phyloP scores from a whole-genome alignment of 35 echinoderm and acorn worm species.

The Lytechinus variegatus region DNA sequence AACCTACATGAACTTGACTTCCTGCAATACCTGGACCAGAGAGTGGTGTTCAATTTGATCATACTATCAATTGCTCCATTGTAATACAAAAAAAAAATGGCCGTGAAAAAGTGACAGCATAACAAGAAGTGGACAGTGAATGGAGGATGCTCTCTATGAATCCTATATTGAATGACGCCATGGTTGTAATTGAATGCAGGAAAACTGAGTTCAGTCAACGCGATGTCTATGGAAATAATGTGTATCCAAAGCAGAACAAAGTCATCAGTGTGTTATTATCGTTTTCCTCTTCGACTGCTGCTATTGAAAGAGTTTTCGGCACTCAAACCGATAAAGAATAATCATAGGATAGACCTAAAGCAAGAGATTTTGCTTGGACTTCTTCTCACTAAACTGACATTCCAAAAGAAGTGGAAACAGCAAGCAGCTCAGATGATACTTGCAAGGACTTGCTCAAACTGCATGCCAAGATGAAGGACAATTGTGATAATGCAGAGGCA shows the following conservation, averaged over 20 bases:
- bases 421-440: slow-evolving; percentile 35
- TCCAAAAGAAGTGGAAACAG: not conserved
- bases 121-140: slow-evolving; percentile 40
- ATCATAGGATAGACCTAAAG: slow-evolving; percentile 39
- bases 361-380: slow-evolving; percentile 53
- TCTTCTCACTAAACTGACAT: slow-evolving; percentile 24
- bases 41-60: slow-evolving; percentile 35
- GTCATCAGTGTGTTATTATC: slow-evolving; percentile 11
- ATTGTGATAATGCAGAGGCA: slow-evolving; percentile 50
- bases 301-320: slow-evolving; percentile 51
- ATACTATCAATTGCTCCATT: slow-evolving; percentile 46
- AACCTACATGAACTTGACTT: too few species aligned
- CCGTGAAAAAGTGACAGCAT: slow-evolving; percentile 23
- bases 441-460: not conserved
- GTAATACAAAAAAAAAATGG: not conserved
- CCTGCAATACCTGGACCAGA: slow-evolving; percentile 14
- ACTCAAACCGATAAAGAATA: slow-evolving; percentile 58
- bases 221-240: not conserved
- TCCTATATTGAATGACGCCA: not conserved
- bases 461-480: slow-evolving; percentile 41
- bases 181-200: slow-evolving; percentile 43
- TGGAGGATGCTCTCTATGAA: slow-evolving; percentile 49
- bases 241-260: slow-evolving; percentile 30
- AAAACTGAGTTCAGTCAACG: slow-evolving; percentile 2
- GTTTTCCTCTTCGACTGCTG: slow-evolving; percentile 42